These are phyloP conservation scores for Monomorium pharaonis DNA, from an alignment of 1,140 invertebrate species.

Conservation along the genomic window DNA sequence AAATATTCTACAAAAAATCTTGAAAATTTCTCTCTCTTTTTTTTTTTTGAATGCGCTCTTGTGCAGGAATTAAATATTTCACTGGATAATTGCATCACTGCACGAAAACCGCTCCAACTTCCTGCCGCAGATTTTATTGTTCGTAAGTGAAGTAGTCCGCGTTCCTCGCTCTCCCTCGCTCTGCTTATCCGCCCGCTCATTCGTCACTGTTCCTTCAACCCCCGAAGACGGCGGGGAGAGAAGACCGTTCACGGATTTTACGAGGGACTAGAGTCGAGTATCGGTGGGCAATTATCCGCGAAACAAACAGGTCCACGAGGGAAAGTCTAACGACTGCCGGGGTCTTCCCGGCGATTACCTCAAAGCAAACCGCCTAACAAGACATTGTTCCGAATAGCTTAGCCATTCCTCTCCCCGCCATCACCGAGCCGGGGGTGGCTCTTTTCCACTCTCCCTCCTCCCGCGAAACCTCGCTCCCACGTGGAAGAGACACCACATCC, in stretches of 20 bases:
- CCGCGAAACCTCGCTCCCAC: constrained; percentile 60
- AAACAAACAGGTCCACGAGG: constrained; percentile 74
- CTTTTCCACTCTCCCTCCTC: constrained; percentile 67
- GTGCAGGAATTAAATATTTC: constrained; percentile 5
- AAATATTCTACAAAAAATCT: background rate
- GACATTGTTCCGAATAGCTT: constrained; percentile 83
- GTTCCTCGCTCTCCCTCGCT: background rate
- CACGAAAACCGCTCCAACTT: constrained; percentile 27
- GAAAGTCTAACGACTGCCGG: constrained; percentile 77
- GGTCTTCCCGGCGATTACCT: constrained; percentile 79
- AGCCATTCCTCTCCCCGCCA: constrained; percentile 70
- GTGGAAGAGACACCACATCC: constrained; percentile 70
- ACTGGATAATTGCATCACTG: constrained; percentile 14
- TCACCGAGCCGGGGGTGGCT: constrained; percentile 44
- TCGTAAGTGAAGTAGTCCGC: constrained; percentile 10
- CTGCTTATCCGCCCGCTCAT: background rate
- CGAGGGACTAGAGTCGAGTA: constrained; percentile 73
- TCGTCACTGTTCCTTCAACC: constrained; percentile 25
- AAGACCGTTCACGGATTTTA: constrained; percentile 72
- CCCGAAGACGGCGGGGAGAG: constrained; percentile 43
- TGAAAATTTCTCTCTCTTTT: background rate
- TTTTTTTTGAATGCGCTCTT: background rate
- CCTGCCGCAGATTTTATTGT: constrained; percentile 32
- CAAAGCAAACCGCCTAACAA: constrained; percentile 82
- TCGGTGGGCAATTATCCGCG: constrained; percentile 75